These are phyloP conservation scores for Synchiropus splendidus DNA, from an alignment of 2,113 vertebrate genomes.

Conservation along the genomic window DNA sequence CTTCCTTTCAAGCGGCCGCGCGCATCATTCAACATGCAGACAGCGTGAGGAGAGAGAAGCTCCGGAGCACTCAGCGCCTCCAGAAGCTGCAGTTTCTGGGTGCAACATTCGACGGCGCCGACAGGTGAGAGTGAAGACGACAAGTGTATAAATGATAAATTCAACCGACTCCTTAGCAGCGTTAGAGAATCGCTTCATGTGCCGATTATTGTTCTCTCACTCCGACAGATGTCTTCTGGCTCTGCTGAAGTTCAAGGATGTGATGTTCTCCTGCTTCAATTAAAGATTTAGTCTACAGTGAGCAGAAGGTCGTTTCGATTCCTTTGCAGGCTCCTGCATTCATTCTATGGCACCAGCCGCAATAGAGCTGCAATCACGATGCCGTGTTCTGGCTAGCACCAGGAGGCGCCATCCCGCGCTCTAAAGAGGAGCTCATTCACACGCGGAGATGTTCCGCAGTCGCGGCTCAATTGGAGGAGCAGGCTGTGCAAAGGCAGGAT, in stretches of 20 bases:
- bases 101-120: conserved; percentile 52
- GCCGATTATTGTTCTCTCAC: conserved; percentile 31
- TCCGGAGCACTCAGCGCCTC: too few species aligned
- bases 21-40: too few species aligned
- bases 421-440: too few species aligned
- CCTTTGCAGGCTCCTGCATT: conserved; percentile 28
- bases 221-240: conserved; percentile 22
- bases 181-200: conserved; percentile 21
- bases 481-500: too few species aligned
- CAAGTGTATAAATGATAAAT: conserved; percentile 56
- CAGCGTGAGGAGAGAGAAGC: too few species aligned
- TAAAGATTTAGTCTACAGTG: conserved; percentile 60
- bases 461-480: too few species aligned
- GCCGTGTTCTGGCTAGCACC: too few species aligned
- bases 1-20: too few species aligned
- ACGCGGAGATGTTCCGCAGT: too few species aligned
- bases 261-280: conserved; percentile 31
- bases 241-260: conserved; percentile 33
- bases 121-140: conserved; percentile 47
- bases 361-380: conserved; percentile 11
- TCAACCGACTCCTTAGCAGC: conserved; percentile 28
- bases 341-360: conserved; percentile 31
- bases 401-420: too few species aligned
- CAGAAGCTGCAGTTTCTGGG: too few species aligned
- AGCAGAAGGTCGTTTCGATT: conserved; percentile 45